Evolutionary conservation across 2,797 vertebrate species (phyloP), one percentile per base, ranked within the genome.

Genomic region (Gorsachius magnificus): DNA sequence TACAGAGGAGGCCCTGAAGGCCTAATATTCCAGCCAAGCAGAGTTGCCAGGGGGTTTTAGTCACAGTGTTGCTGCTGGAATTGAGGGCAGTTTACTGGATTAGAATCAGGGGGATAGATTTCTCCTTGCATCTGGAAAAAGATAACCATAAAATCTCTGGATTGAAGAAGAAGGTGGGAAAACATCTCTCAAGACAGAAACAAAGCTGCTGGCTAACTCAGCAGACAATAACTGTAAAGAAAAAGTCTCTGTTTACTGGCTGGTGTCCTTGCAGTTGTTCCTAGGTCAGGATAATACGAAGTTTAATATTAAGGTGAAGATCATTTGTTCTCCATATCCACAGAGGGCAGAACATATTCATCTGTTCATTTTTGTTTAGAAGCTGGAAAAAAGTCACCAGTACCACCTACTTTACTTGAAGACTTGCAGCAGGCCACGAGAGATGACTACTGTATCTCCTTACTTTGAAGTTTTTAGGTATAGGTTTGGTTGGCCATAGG

Each of bases 1-100:
- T 13, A 13, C 36, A 85, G 38, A 84, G 87, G 19, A 68, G 53
- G 51, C 72, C 71, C 82, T 1, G 5, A 65, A 90, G 83, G 93
- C 75, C 61, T 45, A 17, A 90, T 80, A 74, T 71, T 87, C 41
- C 74, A 92, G 89, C 60, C 92, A 95, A 87, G 83, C 69, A 75
- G 64, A 75, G 68, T 0, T 82, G 71, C 87, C 89, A 94, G 74
- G 29, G 78, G 26, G 19, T 36, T 70, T 93, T 29, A n/a, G 43
- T 71, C 19, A 41, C 33, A 86, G n/a, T 36, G 38, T 5, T 79
- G 74, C 46, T 71, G 74, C 79, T 93, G 87, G 74, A 64, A 89
- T 57, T 88, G 13, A 69, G n/a, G 63, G 48, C 56, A 89, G 78
- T 68, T 82, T 86, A 66, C 56, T 1, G 10, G 83, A 94, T 74